Evolutionary conservation across 1,140 invertebrate species (phyloP).

Genomic region (Paraescarpia echinospica): DNA sequence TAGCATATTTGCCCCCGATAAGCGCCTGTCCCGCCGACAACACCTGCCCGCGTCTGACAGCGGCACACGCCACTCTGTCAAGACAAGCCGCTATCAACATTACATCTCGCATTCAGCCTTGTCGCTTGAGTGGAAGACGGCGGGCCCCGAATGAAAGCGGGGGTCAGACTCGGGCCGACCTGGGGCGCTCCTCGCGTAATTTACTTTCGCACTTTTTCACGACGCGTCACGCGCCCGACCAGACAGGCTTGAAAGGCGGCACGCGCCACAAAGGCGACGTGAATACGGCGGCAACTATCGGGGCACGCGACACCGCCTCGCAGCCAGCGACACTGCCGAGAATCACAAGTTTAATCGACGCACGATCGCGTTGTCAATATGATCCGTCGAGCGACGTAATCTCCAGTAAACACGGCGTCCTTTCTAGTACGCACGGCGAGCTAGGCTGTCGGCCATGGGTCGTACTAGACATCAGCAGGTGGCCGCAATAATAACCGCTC

Average conservation of each 20-base stretch:
- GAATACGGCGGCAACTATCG: neutral
- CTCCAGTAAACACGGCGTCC: neutral
- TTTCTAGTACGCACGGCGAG: neutral
- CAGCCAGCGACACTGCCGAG: too few species aligned
- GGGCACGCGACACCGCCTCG: neutral
- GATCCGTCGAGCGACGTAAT: neutral
- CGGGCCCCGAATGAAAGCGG: neutral
- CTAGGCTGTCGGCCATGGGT: too few species aligned
- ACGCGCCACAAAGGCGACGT: neutral
- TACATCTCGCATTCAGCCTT: neutral
- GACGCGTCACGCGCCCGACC: neutral
- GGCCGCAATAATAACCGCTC: conserved; percentile 16
- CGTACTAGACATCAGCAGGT: conserved; percentile 30
- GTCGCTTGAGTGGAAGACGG: neutral
- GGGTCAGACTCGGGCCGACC: neutral
- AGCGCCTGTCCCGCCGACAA: neutral
- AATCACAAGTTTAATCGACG: neutral
- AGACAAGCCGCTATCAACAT: neutral
- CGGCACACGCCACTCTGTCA: neutral
- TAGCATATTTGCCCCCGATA: neutral
- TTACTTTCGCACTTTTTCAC: neutral
- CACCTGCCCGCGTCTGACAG: neutral
- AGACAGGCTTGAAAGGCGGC: neutral
- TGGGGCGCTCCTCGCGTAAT: neutral
- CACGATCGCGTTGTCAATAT: neutral